phyloP scores from a whole-genome alignment of 2,113 vertebrate species.

The Lepus europaeus region DNA sequence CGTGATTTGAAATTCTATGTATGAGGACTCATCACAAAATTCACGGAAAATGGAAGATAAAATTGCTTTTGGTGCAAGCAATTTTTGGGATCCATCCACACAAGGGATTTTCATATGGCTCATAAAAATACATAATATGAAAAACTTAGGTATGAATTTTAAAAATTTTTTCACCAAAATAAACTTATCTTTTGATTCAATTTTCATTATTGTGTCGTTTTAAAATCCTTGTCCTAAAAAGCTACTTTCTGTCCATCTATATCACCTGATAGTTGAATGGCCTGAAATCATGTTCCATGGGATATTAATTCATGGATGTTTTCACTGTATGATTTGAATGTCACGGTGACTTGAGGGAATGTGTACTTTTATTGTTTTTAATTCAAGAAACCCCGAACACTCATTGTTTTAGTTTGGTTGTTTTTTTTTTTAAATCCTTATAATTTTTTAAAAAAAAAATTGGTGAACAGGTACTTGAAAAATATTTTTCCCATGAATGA shows the following conservation, averaged over 20 bases:
- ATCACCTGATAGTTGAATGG: background rate
- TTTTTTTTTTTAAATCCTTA: background rate
- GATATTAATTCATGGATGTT: background rate
- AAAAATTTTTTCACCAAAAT: no score
- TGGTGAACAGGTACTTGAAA: no score
- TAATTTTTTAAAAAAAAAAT: no score
- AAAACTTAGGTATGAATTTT: no score
- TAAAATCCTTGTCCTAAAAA: background rate
- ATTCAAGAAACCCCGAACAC: background rate
- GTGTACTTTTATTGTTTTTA: constrained; percentile 47
- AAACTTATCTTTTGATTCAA: no score
- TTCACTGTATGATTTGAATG: background rate
- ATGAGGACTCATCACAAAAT: no score
- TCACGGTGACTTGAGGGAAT: background rate
- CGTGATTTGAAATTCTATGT: background rate
- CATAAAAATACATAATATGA: no score
- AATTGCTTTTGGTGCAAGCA: no score
- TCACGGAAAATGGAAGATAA: no score
- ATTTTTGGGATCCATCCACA: no score
- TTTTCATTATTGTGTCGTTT: background rate
- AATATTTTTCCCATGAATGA: background rate
- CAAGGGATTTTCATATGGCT: no score
- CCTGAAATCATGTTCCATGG: background rate
- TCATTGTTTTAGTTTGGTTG: background rate
- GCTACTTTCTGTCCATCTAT: background rate